Evolutionary conservation across 1,140 invertebrate species (phyloP), one percentile per base, ranked within the genome.

Genomic region (Stratiolaelaps scimitus): DNA sequence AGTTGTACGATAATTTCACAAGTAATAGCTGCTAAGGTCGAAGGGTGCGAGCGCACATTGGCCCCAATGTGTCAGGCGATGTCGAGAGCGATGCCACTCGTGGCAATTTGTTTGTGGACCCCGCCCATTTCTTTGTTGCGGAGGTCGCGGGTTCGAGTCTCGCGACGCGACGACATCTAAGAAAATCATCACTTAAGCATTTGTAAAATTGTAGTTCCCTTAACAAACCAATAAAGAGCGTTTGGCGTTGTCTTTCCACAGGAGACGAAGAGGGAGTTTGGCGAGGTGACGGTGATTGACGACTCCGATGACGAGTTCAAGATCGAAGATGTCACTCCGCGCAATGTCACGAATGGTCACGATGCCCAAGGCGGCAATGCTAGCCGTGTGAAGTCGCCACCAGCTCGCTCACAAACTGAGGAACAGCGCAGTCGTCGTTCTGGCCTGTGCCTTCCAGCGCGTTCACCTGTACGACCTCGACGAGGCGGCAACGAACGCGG

Each of bases 271-370:
- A 17, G 34, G 1, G 15, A 29, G 15, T 23, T 7, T 7, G 7
- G 15, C n/a, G 34, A 26, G 26, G 17, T 15, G 10, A 60, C 15
- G 23, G 2, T 29, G 26, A n/a, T 26, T 34, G 23, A 60, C 4
- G 34, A 34, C 53, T 19, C 13, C 2, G 53, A 60, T 26, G 53
- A 60, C 26, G 53, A 60, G 15, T 17, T 60, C 53, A 60, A 34
- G 26, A 60, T 60, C 26, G 53, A 29, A 19, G 26, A 60, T 34
- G 53, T 20, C 13, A 29, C 53, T 6, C 17, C 17, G 15, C 1
- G 4, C 23, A 60, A 34, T 2, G 1, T 17, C 4, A 26, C 13
- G 15, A 34, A 26, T 17, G 20, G 26, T n/a, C 15, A 13, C 44
- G 44, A 7, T 48, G 15, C 15, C 47, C 19, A 48, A 19, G 23